Conservation (phyloP, 1,140 invertebrate species). For the Polypedilum vanderplanki region DNA sequence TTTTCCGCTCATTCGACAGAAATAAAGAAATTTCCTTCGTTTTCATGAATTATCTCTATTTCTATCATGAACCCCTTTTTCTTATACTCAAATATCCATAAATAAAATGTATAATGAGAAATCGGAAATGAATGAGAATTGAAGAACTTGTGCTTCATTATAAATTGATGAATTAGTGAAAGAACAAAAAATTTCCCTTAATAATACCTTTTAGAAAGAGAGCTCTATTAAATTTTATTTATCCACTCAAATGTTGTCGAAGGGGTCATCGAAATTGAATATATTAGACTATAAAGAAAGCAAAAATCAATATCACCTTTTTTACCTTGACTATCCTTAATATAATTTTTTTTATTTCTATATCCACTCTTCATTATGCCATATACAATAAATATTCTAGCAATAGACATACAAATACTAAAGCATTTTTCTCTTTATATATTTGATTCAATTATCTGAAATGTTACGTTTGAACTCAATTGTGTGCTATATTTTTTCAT, state of each 20-base stretch:
- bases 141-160: background rate
- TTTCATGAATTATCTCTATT: background rate
- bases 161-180: slow-evolving; percentile 23
- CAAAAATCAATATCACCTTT: background rate
- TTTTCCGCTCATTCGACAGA: background rate
- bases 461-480: background rate
- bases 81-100: no score
- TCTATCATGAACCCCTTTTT: no score
- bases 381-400: no score
- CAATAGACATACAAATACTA: no score
- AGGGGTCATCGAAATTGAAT: no score
- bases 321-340: slow-evolving; percentile 17
- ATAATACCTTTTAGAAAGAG: background rate
- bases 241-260: background rate
- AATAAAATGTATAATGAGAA: background rate
- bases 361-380: no score
- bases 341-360: background rate
- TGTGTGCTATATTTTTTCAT: background rate
- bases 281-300: background rate
- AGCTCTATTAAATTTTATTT: background rate
- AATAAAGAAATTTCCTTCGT: background rate
- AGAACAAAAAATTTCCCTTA: no score
- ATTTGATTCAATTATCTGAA: slow-evolving; percentile 14
- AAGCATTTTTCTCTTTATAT: background rate
- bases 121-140: background rate